Conservation (phyloP, 35 echinoderm and acorn worm species). For the Apostichopus japonicus region DNA sequence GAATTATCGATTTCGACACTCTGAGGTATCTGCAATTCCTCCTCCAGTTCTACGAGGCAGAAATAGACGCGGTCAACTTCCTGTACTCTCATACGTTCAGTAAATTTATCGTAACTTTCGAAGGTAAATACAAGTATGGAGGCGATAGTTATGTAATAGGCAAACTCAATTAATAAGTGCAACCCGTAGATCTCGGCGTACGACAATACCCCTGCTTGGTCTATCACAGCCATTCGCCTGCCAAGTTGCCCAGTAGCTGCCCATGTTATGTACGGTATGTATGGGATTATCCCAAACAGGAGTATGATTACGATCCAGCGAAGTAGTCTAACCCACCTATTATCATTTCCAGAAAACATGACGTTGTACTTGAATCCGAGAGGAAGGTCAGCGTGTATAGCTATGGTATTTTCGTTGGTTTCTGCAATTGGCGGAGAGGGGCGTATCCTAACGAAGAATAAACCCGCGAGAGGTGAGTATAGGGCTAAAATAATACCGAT, state of each 20-base stretch:
- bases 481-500: constrained; percentile 71
- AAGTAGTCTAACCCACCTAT: constrained; percentile 28
- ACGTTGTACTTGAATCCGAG: constrained; percentile 81
- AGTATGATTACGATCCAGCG: constrained; percentile 63
- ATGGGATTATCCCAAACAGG: constrained; percentile 70
- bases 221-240: constrained; percentile 50
- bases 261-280: constrained; percentile 70
- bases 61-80: constrained; percentile 57
- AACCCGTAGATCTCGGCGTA: constrained; percentile 20
- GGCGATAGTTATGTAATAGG: constrained; percentile 52
- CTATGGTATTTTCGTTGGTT: neutral
- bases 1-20: constrained; percentile 24
- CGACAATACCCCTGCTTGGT: constrained; percentile 57
- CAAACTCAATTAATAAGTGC: constrained; percentile 63
- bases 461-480: constrained; percentile 73
- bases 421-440: neutral
- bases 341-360: constrained; percentile 60
- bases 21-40: constrained; percentile 43
- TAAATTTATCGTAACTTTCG: constrained; percentile 34
- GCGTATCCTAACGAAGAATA: constrained; percentile 76
- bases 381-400: constrained; percentile 68
- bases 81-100: constrained; percentile 29
- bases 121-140: constrained; percentile 45
- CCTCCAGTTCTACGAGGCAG: constrained; percentile 33
- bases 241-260: constrained; percentile 44